Conservation (phyloP, 2,888 invertebrate genomes). For the Cryptosula pallasiana region DNA sequence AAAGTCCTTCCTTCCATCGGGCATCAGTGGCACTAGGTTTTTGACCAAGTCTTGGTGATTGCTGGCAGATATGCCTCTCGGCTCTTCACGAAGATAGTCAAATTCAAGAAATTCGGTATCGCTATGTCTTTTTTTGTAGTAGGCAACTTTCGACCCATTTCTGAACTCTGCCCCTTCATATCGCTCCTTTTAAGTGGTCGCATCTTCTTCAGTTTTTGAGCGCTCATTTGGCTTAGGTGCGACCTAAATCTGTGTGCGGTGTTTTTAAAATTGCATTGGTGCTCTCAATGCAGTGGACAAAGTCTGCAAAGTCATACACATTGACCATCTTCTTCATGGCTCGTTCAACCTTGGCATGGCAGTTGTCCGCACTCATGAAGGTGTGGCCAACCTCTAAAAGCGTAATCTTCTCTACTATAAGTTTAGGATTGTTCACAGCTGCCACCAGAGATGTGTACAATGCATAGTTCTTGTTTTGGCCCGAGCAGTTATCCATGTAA, state of each 20-base stretch:
- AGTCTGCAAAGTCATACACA: conserved; percentile 13
- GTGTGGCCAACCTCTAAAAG: not conserved
- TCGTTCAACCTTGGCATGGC: not conserved
- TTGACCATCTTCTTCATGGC: no score
- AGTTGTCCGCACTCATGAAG: not conserved
- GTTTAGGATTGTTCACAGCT: not conserved
- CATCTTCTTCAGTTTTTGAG: not conserved
- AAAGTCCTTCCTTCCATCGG: not conserved
- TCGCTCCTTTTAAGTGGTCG: not conserved
- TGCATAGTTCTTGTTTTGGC: not conserved
- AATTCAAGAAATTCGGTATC: not conserved
- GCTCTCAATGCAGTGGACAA: not conserved
- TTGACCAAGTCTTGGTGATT: no score
- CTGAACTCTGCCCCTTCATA: not conserved
- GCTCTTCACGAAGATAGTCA: not conserved
- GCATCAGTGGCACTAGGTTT: not conserved
- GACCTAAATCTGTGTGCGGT: not conserved
- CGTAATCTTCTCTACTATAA: not conserved
- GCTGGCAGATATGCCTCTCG: not conserved
- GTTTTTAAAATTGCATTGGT: not conserved
- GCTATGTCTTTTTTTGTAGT: not conserved
- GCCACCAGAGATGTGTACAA: not conserved
- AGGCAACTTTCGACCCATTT: not conserved
- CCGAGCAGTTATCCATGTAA: conserved; percentile 2
- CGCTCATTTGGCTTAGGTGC: not conserved